phyloP scores from a whole-genome alignment of 2,888 invertebrate species.

The Melieria picta region DNA sequence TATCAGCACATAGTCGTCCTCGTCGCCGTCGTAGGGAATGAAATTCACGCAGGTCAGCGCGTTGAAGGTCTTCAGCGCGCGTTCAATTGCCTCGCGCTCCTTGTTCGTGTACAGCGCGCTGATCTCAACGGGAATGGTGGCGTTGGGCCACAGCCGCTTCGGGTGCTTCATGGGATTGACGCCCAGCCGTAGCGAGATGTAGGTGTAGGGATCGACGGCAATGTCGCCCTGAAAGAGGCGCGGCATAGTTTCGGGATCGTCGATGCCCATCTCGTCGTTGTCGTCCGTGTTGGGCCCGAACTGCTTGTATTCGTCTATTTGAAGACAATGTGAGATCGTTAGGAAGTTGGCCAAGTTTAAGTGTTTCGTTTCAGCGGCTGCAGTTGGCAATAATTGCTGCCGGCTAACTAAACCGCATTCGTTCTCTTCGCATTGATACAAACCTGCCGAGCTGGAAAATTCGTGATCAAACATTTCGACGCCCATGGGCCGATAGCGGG shows the following conservation, averaged over 20 bases:
- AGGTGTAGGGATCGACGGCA: conserved; percentile 72
- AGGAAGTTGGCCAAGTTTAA: too few species aligned
- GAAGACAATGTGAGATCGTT: not conserved
- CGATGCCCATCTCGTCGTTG: conserved; percentile 48
- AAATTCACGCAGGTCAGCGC: conserved; percentile 75
- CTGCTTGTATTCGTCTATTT: not conserved
- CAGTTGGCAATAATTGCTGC: too few species aligned
- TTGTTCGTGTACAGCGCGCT: conserved; percentile 67
- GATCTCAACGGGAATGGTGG: conserved; percentile 74
- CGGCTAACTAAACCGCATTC: too few species aligned
- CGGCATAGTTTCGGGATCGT: conserved; percentile 75
- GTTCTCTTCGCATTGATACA: not conserved
- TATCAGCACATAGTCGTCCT: conserved; percentile 73
- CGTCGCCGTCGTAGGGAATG: conserved; percentile 73
- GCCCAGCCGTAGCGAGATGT: conserved; percentile 72
- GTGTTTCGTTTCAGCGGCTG: too few species aligned
- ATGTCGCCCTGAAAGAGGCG: conserved; percentile 77
- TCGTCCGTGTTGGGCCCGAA: conserved; percentile 41
- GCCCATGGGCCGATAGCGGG: conserved; percentile 48
- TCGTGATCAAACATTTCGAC: conserved; percentile 60
- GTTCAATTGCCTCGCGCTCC: conserved; percentile 71
- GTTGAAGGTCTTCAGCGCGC: conserved; percentile 71
- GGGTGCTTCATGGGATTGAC: conserved; percentile 74
- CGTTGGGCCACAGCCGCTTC: conserved; percentile 73
- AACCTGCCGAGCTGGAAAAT: conserved; percentile 46